Conservation (phyloP, 2,888 invertebrate genomes). For the Drosophila nigritarsus region DNA sequence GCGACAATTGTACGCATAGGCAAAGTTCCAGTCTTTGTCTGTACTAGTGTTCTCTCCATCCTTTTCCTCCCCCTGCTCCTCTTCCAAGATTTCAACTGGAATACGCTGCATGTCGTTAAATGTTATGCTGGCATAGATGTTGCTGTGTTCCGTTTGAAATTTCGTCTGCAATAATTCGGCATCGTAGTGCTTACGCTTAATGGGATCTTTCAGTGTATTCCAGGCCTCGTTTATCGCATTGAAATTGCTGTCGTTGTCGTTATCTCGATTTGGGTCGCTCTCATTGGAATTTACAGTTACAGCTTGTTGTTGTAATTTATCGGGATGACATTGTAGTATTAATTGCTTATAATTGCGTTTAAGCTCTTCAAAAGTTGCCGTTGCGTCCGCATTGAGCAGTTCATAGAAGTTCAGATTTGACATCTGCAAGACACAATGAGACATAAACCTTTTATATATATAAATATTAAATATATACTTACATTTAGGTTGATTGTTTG, state of each 20-base stretch:
- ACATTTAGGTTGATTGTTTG: constrained; percentile 47
- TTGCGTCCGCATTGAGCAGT: constrained; percentile 73
- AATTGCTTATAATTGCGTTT: constrained; percentile 84
- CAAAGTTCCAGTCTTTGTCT: constrained; percentile 59
- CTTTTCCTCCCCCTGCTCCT: constrained; percentile 17
- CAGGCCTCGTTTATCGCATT: constrained; percentile 89
- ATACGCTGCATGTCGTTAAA: constrained; percentile 85
- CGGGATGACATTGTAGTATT: constrained; percentile 84
- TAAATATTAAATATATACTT: constrained; percentile 53
- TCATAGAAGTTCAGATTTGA: constrained; percentile 82
- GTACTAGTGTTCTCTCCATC: constrained; percentile 14
- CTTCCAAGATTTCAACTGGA: constrained; percentile 45
- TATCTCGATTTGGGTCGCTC: constrained; percentile 65
- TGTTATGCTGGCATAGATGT: constrained; percentile 86
- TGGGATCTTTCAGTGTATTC: constrained; percentile 88
- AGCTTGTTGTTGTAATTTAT: constrained; percentile 80
- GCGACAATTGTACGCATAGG: constrained; percentile 87
- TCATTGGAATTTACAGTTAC: constrained; percentile 44
- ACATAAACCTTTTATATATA: constrained; percentile 35
- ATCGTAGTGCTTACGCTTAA: constrained; percentile 88
- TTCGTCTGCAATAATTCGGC: constrained; percentile 87
- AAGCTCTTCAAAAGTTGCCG: constrained; percentile 79
- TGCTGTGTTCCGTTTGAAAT: constrained; percentile 86
- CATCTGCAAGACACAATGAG: constrained; percentile 61
- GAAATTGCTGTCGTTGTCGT: constrained; percentile 82